Base-by-base conservation (phyloP, 2,797 vertebrate genomes). In the Capromys pilorides region DNA sequence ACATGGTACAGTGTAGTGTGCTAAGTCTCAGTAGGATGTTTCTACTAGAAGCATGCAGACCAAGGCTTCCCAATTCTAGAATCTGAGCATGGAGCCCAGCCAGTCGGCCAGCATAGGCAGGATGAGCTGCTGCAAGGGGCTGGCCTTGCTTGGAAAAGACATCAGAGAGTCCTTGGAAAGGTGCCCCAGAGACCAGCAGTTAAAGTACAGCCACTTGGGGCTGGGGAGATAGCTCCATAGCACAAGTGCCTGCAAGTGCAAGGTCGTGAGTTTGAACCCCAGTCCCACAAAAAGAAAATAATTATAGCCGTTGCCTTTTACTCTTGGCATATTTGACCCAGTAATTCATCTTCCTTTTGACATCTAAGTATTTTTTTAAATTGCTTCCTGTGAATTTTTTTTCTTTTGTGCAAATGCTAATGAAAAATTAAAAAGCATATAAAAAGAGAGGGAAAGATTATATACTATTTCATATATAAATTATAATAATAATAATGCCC, bases 391-490 rank as follows among this genome's bases (percentile, higher is more conserved):
- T 33, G 81, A 24, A 33, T 7, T 31, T 45, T 51, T 51, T 86
- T 94, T 95, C 7, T 18, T 78, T 33, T 57, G 2, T 61, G 9
- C 9, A 49, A 92, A 89, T 26, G 4, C 73, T 96, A 21, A 22
- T 94, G 49, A 88, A 94, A 89, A 91, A 79, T 62, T 64, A 94
- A 7, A 83, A 77, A 57, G 39, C 87, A n/a, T 24, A 49, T 69
- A 80, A 90, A 66, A 93, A 66, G 26, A 12, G 19, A 11, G 12
- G 8, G 45, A 82, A 77, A 78, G 11, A 2, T 19, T 69, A 49
- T 33, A 36, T 88, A 87, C 45, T 79, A n/a, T 62, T 84, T 88
- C 22, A 73, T 41, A n/a, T 24, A 31, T 49, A 9, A 83, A 39
- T 57, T 93, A 54, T 16, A 89, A 62, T 21, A 45, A 88, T 8